Evolutionary conservation across 2,797 vertebrate species (phyloP).

Genomic region (Scarus forsteni): DNA sequence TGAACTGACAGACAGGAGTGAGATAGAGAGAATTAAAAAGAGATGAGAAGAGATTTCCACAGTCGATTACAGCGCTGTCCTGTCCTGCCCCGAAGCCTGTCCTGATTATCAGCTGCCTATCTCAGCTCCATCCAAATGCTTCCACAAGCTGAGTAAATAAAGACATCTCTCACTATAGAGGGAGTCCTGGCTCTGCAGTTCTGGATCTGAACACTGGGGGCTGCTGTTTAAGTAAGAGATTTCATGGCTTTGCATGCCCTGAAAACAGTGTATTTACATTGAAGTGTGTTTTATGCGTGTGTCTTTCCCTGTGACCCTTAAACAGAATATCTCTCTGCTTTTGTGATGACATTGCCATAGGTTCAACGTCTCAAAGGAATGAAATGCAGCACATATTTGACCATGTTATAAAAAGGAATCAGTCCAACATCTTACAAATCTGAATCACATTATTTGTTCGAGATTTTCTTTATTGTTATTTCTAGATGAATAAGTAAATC

Average conservation of each 20-base stretch:
- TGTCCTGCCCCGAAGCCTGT: constrained; percentile 23
- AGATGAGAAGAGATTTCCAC: constrained; percentile 21
- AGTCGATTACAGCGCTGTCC: constrained; percentile 38
- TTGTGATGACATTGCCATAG: neutral
- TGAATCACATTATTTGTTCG: neutral
- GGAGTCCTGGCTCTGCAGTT: constrained; percentile 21
- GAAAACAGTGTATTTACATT: neutral
- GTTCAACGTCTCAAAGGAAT: neutral
- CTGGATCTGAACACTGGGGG: constrained; percentile 40
- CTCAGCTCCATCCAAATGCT: constrained; percentile 49
- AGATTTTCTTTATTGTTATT: no score
- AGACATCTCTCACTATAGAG: constrained; percentile 31
- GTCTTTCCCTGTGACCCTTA: neutral
- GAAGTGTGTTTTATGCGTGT: neutral
- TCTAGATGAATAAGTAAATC: no score
- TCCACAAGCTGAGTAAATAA: constrained; percentile 46
- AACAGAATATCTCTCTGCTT: neutral
- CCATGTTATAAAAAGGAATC: neutral
- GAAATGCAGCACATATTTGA: neutral
- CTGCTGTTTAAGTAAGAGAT: constrained; percentile 52
- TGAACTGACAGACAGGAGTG: neutral
- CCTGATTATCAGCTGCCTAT: constrained; percentile 42
- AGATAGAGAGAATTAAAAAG: constrained; percentile 28
- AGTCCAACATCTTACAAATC: neutral
- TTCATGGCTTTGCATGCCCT: neutral